Evolutionary conservation across 1,140 invertebrate genomes (phyloP), one percentile per base, ranked within the genome.

Genomic region (Phymorhynchus buccinoides): DNA sequence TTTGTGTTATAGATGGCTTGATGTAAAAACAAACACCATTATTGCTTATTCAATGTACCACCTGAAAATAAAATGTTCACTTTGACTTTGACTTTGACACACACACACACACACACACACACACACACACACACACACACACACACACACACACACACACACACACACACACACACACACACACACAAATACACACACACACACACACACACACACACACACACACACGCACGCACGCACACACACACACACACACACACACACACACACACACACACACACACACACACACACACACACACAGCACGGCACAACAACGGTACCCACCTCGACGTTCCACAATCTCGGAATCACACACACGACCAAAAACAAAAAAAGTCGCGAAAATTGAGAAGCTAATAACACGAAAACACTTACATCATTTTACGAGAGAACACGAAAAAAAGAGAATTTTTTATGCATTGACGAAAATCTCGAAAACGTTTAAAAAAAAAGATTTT

Each of bases 241-340:
- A 66, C 62, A 66, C 62, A 66, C 27, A 66, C 27, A 14, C 27
- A 66, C 62, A 66, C 62, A 66, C 62, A n/a, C 62, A 66, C 62
- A 4, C 62, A 66, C 62, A 27, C 62, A 66, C 27, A n/a, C 62
- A 66, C 62, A n/a, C 27, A 66, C 62, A n/a, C 9, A n/a, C 62
- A 66, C 62, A 66, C 62, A 66, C 62, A 66, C 62, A 66, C 62
- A 66, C 62, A n/a, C 62, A n/a, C n/a, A n/a, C n/a, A n/a, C n/a
- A n/a, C n/a, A n/a, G n/a, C n/a, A n/a, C n/a, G n/a, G n/a, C n/a
- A 52, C 48, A 7, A 52, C 48, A 52, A 7, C 48, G 48, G 9
- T 22, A 7, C 48, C 48, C 48, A 7, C 48, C 48, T 22, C 48
- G 9, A 7, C 48, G 9, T 22, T 22, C 48, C 48, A 52, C 48